Evolutionary conservation across 2,113 vertebrate genomes (phyloP).

Genomic region (Pionites leucogaster): DNA sequence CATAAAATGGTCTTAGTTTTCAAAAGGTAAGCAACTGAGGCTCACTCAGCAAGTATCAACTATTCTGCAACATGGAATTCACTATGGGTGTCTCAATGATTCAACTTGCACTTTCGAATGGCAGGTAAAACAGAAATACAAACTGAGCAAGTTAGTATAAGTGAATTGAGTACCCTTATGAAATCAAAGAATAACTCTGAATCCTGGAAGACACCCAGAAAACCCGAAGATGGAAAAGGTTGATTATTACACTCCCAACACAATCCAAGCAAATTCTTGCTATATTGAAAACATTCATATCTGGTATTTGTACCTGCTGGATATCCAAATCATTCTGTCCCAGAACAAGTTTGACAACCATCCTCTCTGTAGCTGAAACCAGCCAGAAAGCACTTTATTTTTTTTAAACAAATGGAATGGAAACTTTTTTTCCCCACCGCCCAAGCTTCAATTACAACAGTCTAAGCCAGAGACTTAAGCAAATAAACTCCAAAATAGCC

Average conservation of each 20-base stretch:
- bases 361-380: constrained; percentile 24
- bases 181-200: constrained; percentile 27
- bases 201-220: constrained; percentile 36
- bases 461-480: constrained; percentile 56
- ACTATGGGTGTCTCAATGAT: neutral
- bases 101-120: neutral
- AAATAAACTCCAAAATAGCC: constrained; percentile 53
- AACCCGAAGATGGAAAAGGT: constrained; percentile 36
- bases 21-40: constrained; percentile 20
- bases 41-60: constrained; percentile 38
- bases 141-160: neutral
- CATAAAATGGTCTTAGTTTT: constrained; percentile 22
- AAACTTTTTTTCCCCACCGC: neutral
- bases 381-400: constrained; percentile 23
- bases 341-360: constrained; percentile 24
- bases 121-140: neutral
- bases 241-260: neutral
- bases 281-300: constrained; percentile 7
- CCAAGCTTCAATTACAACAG: constrained; percentile 57
- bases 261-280: constrained; percentile 10
- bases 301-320: constrained; percentile 25
- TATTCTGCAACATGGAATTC: constrained; percentile 40
- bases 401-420: constrained; percentile 22
- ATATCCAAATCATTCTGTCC: constrained; percentile 32
- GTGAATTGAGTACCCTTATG: constrained; percentile 18